These are phyloP conservation scores for Aelia acuminata DNA, from an alignment of 2,888 invertebrate species.

Conservation along the genomic window DNA sequence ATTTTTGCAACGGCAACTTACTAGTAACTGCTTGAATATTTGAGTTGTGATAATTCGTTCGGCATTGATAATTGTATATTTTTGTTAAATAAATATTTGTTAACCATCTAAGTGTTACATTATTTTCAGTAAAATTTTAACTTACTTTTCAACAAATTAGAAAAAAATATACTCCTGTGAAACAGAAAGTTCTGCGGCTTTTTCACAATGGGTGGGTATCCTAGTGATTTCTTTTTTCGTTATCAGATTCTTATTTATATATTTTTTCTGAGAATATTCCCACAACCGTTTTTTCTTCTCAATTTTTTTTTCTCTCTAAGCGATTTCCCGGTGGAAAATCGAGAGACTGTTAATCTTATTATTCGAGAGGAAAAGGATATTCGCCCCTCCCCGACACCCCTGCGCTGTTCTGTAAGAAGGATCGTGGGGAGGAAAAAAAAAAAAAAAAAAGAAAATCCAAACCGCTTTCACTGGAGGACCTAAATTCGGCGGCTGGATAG, in stretches of 20 bases:
- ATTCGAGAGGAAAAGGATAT: constrained; percentile 44
- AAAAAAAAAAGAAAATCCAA: constrained; percentile 4
- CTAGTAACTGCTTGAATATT: no score
- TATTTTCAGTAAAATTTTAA: no score
- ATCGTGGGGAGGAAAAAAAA: not conserved
- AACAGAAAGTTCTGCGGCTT: not conserved
- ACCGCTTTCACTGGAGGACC: constrained; percentile 50
- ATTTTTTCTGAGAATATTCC: not conserved
- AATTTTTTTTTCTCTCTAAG: no score
- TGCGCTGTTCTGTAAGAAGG: not conserved
- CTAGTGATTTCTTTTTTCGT: not conserved
- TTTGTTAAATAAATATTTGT: no score
- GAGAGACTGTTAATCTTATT: constrained; percentile 38
- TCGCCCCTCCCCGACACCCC: not conserved
- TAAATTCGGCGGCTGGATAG: constrained; percentile 14
- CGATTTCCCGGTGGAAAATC: not conserved
- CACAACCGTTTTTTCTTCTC: not conserved
- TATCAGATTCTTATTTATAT: not conserved
- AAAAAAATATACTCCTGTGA: not conserved
- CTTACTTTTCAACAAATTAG: no score
- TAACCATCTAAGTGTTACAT: no score
- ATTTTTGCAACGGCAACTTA: no score
- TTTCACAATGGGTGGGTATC: not conserved
- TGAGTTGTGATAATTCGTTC: no score
- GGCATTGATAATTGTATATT: no score